phyloP scores from a whole-genome alignment of 1,140 invertebrate species.

The Cyclargus thomasi region DNA sequence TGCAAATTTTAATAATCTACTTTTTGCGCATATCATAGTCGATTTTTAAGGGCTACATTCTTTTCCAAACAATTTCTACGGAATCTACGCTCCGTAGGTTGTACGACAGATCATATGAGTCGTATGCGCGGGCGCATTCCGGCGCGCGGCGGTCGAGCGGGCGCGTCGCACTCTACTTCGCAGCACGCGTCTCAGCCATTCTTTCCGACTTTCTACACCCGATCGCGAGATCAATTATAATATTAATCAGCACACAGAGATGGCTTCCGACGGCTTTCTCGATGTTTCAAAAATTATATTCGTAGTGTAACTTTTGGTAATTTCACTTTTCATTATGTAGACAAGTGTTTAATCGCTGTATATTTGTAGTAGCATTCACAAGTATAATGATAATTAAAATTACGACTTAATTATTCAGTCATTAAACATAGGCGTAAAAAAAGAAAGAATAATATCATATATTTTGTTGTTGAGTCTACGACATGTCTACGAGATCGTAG shows the following conservation, averaged over 20 bases:
- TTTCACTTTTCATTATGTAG: slow-evolving; percentile 15
- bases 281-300: slow-evolving; percentile 27
- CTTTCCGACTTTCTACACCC: slow-evolving; percentile 72
- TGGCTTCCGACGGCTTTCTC: slow-evolving; percentile 46
- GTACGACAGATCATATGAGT: too few relatives aligned
- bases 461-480: not conserved
- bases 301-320: slow-evolving; percentile 15
- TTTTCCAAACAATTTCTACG: too few relatives aligned
- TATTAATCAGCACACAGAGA: slow-evolving; percentile 65
- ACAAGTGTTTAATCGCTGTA: not conserved
- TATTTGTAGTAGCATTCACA: not conserved
- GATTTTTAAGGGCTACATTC: too few relatives aligned
- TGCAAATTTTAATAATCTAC: too few relatives aligned
- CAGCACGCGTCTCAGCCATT: slow-evolving; percentile 49
- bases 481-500: not conserved
- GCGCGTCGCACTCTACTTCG: slow-evolving; percentile 63
- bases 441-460: not conserved
- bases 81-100: too few relatives aligned
- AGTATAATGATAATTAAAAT: not conserved
- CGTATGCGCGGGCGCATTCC: slow-evolving; percentile 45
- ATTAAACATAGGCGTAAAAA: not conserved
- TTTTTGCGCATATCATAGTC: too few relatives aligned
- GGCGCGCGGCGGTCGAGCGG: slow-evolving; percentile 26
- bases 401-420: not conserved
- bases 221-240: slow-evolving; percentile 68